Percentiles rank a stretch among this genome's conserved stretches.
Conservation (phyloP, 2,888 invertebrate genomes). For the Leptura quadrifasciata region DNA sequence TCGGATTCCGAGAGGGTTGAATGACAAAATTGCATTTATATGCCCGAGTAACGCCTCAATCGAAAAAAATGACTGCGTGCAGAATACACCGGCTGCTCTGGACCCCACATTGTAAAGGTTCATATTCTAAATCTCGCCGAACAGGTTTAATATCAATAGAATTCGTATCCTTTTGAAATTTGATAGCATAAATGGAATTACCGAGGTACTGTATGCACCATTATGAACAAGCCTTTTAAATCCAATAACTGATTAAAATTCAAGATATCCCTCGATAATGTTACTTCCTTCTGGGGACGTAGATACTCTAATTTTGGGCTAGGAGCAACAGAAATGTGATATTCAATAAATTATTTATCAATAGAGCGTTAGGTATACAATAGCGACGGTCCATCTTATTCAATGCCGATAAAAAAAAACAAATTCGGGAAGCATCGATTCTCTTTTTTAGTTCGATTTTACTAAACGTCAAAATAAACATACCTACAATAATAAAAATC, state of each 20-base stretch:
- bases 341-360: not conserved
- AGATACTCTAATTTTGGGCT: not conserved
- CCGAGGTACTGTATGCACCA: not conserved
- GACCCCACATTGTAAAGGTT: not conserved
- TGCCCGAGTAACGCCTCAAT: slow-evolving; percentile 27
- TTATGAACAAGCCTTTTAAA: not conserved
- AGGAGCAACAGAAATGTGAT: not conserved
- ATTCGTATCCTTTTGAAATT: slow-evolving; percentile 6
- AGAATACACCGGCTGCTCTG: slow-evolving; percentile 7
- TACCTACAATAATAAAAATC: no score
- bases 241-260: not conserved
- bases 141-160: slow-evolving; percentile 3
- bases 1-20: slow-evolving; percentile 33
- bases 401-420: no score
- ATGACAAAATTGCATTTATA: slow-evolving; percentile 6
- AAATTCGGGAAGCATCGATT: no score
- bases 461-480: no score
- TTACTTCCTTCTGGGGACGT: not conserved
- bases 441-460: no score
- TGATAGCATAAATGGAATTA: slow-evolving; percentile 13
- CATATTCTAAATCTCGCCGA: slow-evolving; percentile 2
- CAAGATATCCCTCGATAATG: not conserved
- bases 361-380: not conserved
- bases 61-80: not conserved
- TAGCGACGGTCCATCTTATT: no score